A percentile compares a stretch with the other conserved stretches of the same genome.
These are phyloP conservation scores for Drosophila tanythrix DNA, from an alignment of 2,888 invertebrate species.

Conservation along the genomic window DNA sequence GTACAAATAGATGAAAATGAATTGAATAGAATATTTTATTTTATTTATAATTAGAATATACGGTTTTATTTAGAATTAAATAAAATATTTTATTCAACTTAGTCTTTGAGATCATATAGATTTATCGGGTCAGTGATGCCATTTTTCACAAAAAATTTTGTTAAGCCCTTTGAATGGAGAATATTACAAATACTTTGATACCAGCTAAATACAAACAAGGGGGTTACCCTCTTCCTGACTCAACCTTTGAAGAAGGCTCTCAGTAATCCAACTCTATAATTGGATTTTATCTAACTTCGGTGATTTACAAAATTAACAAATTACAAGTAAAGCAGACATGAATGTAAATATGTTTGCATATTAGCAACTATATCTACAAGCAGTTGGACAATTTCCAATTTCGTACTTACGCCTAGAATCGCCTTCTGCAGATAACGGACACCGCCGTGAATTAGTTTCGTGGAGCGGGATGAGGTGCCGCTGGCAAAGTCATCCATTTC, in stretches of 20 bases:
- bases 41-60: neutral
- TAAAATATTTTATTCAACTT: neutral
- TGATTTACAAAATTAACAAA: neutral
- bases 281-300: neutral
- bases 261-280: neutral
- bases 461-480: slow-evolving; percentile 97
- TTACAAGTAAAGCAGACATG: neutral
- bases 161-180: no score
- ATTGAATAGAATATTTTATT: neutral
- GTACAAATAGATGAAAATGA: neutral
- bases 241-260: neutral
- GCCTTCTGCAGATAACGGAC: slow-evolving; percentile 99
- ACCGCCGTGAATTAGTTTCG: slow-evolving; percentile 99
- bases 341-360: neutral
- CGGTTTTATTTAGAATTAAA: no score
- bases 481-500: slow-evolving; percentile 99
- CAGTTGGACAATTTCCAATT: neutral
- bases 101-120: no score
- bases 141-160: no score
- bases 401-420: slow-evolving; percentile 88
- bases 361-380: neutral
- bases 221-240: neutral
- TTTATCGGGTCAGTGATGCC: no score
- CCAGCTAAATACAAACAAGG: neutral
- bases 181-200: no score